Evolutionary conservation across 2,888 invertebrate species (phyloP).

Genomic region (Miltochrista miniata): DNA sequence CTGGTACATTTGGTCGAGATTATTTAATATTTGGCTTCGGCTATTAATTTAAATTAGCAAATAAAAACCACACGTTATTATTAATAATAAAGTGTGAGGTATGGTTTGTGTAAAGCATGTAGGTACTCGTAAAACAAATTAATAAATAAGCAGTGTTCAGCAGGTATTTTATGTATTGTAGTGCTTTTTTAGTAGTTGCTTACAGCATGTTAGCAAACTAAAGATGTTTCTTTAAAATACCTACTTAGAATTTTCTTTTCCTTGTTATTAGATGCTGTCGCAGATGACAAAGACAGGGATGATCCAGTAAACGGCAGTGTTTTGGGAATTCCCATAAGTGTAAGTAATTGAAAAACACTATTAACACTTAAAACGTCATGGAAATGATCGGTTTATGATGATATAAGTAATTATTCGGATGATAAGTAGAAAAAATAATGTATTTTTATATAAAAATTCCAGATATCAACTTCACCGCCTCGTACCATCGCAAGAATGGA

Average conservation of each 20-base stretch:
- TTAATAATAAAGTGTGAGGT: too few relatives aligned
- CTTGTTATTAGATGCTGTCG: slow-evolving; percentile 55
- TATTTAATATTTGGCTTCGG: slow-evolving; percentile 66
- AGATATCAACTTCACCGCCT: slow-evolving; percentile 72
- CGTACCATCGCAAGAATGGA: slow-evolving; percentile 54
- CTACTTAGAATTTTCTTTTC: not conserved
- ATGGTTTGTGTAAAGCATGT: too few relatives aligned
- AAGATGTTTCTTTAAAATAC: too few relatives aligned
- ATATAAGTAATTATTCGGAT: not conserved
- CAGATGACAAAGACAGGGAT: slow-evolving; percentile 68
- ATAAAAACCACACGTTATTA: not conserved
- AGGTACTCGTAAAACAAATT: too few relatives aligned
- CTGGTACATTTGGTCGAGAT: slow-evolving; percentile 64
- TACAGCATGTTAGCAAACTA: too few relatives aligned
- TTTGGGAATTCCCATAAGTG: slow-evolving; percentile 76
- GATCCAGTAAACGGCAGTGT: slow-evolving; percentile 69
- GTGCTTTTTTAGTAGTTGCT: too few relatives aligned
- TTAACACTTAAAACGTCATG: not conserved
- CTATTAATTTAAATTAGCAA: slow-evolving; percentile 24
- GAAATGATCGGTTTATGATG: not conserved
- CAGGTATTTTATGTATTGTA: too few relatives aligned
- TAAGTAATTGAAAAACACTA: slow-evolving; percentile 47
- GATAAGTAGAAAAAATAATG: not conserved
- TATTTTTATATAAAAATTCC: slow-evolving; percentile 22
- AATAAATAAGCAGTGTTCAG: too few relatives aligned